Conservation (phyloP, 1,140 invertebrate species). For the Drosophila erecta region DNA sequence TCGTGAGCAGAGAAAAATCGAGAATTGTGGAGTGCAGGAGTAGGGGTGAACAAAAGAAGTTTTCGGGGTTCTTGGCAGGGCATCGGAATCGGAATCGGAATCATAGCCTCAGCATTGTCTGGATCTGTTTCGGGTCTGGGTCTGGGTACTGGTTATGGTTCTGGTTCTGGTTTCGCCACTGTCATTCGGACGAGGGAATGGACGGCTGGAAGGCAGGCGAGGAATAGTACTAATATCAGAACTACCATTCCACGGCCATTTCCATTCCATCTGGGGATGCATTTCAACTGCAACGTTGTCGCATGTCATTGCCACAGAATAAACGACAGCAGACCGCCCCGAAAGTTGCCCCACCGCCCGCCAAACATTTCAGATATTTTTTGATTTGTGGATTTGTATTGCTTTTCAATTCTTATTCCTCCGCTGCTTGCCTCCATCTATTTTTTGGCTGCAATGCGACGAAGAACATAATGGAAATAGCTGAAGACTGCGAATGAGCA, state of each 20-base stretch:
- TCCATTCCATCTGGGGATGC: conserved; percentile 39
- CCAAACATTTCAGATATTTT: conserved; percentile 53
- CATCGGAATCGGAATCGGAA: conserved; percentile 32
- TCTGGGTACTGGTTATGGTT: conserved; percentile 26
- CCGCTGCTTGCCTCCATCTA: not conserved
- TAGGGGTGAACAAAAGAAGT: conserved; percentile 25
- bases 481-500: conserved; percentile 14
- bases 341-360: conserved; percentile 20
- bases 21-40: not conserved
- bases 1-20: conserved; percentile 16
- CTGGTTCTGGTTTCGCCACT: conserved; percentile 24
- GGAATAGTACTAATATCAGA: conserved; percentile 27
- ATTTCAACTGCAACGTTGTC: conserved; percentile 62
- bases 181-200: conserved; percentile 32
- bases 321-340: conserved; percentile 46
- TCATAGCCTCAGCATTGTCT: conserved; percentile 47
- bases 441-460: conserved; percentile 59
- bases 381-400: conserved; percentile 71
- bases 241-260: not conserved
- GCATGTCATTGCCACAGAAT: conserved; percentile 60
- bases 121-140: conserved; percentile 26
- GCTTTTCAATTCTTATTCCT: conserved; percentile 48
- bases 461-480: conserved; percentile 15
- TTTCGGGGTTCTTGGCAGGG: conserved; percentile 54
- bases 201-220: not conserved